Percentiles rank a stretch among this genome's conserved stretches.
Evolutionary conservation across 2,888 invertebrate genomes (phyloP).

Genomic region (Tolmerus cingulatus): DNA sequence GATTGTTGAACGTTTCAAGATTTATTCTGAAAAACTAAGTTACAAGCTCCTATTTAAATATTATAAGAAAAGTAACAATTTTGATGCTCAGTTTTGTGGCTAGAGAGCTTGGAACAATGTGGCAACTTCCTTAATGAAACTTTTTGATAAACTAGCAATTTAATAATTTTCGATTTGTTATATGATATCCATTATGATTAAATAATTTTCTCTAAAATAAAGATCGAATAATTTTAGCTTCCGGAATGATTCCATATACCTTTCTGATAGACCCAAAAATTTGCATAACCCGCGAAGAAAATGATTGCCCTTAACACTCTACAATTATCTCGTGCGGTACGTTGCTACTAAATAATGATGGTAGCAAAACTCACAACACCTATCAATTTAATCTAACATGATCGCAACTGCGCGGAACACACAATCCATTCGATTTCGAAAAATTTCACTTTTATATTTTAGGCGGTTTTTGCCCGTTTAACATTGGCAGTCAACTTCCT

Average conservation of each 20-base stretch:
- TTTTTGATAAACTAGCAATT: background rate
- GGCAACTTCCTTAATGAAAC: background rate
- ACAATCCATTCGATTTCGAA: background rate
- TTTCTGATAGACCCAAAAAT: background rate
- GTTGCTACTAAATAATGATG: background rate
- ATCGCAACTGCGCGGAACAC: background rate
- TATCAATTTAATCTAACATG: background rate
- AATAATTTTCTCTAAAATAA: background rate
- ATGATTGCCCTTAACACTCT: background rate
- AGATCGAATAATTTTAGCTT: background rate
- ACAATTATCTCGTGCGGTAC: background rate
- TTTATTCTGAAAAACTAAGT: too few species aligned
- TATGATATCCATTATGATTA: background rate
- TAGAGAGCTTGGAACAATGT: background rate
- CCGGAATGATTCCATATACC: background rate
- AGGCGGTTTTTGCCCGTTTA: background rate
- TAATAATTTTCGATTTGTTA: background rate
- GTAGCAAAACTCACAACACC: background rate
- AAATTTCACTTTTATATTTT: background rate
- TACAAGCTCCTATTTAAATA: too few species aligned
- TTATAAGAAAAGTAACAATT: too few species aligned
- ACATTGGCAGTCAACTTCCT: background rate
- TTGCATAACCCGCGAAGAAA: background rate
- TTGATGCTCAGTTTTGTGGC: too few species aligned
- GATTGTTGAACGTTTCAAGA: too few species aligned